These are phyloP conservation scores for Rhorus exstirpatorius DNA, from an alignment of 2,888 invertebrate species.

Conservation along the genomic window DNA sequence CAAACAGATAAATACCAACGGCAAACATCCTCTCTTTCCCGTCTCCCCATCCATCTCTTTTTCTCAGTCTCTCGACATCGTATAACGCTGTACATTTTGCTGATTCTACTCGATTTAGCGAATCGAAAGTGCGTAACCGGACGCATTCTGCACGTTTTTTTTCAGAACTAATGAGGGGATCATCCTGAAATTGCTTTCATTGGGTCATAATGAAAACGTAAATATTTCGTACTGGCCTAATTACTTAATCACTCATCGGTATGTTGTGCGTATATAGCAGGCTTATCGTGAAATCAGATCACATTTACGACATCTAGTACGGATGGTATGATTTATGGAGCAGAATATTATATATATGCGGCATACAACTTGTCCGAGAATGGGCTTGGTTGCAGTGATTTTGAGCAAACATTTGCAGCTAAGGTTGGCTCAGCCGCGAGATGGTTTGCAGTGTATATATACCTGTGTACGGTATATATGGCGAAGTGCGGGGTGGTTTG, in stretches of 20 bases:
- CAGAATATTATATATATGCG: neutral
- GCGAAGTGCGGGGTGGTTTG: conserved; percentile 57
- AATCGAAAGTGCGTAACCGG: too few species aligned
- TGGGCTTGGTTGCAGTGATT: conserved; percentile 77
- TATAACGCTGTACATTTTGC: too few species aligned
- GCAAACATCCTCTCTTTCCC: conserved; percentile 52
- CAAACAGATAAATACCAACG: conserved; percentile 63
- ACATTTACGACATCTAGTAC: conserved; percentile 9
- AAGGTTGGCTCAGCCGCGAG: conserved; percentile 64
- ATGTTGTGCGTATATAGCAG: neutral
- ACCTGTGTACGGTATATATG: conserved; percentile 47
- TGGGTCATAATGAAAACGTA: too few species aligned
- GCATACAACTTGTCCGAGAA: conserved; percentile 51
- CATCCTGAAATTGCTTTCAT: too few species aligned
- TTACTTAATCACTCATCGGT: too few species aligned
- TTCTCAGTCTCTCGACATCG: neutral
- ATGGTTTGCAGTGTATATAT: conserved; percentile 19
- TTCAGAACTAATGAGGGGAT: too few species aligned
- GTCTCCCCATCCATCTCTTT: neutral
- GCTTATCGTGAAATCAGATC: conserved; percentile 49
- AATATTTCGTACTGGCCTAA: too few species aligned
- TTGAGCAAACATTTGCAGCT: conserved; percentile 82
- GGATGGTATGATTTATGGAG: conserved; percentile 9
- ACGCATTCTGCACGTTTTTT: too few species aligned
- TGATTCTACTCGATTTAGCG: too few species aligned